phyloP scores from a whole-genome alignment of 2,797 vertebrate genomes.

The Dromococcyx pavoninus region DNA sequence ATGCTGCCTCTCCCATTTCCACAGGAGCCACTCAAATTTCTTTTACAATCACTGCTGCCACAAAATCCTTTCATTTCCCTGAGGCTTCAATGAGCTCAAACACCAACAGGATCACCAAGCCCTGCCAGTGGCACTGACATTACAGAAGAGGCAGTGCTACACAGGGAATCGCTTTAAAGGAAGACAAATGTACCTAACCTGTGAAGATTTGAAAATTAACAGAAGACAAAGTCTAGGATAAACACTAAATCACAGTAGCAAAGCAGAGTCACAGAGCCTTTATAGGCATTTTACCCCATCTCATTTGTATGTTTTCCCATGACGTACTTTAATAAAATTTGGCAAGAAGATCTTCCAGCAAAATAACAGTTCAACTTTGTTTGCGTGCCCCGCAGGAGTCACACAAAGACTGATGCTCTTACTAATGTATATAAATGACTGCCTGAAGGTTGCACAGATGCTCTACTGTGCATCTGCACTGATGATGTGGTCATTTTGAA shows the following conservation, averaged over 20 bases:
- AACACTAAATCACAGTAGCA: background rate
- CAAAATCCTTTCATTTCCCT: background rate
- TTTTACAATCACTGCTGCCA: background rate
- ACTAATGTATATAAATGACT: constrained; percentile 59
- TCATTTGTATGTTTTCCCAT: background rate
- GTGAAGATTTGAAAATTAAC: background rate
- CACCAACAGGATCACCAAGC: background rate
- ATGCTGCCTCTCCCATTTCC: background rate
- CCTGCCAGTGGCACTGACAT: background rate
- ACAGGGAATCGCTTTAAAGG: background rate
- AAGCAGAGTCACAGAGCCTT: background rate
- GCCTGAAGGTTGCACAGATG: constrained; percentile 53
- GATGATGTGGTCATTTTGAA: constrained; percentile 47
- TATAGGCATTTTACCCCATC: background rate
- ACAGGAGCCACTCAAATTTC: background rate
- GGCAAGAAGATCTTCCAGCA: constrained; percentile 21
- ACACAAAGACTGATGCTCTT: constrained; percentile 4
- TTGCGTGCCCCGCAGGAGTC: background rate
- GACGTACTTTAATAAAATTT: constrained; percentile 21
- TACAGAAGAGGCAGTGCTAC: background rate
- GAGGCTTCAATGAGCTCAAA: background rate
- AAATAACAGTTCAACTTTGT: background rate
- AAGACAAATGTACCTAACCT: background rate
- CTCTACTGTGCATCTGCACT: constrained; percentile 19
- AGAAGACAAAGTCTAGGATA: background rate